phyloP scores from a whole-genome alignment of 2,888 invertebrate genomes.

The Nebria salina region DNA sequence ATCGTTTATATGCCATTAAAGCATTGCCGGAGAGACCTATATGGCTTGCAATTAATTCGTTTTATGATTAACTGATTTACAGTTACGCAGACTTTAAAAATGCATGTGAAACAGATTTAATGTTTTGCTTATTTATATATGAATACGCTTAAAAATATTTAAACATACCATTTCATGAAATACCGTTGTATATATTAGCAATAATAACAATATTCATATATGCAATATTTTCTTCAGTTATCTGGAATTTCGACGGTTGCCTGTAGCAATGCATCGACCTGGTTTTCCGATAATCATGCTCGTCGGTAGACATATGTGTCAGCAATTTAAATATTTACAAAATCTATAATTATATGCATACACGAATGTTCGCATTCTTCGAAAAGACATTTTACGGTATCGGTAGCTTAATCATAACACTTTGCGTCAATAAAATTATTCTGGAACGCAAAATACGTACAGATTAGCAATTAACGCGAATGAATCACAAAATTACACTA shows the following conservation, averaged over 20 bases:
- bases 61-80: too few species aligned
- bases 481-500: too few species aligned
- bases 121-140: too few species aligned
- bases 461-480: too few species aligned
- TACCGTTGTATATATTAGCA: not conserved
- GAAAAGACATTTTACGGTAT: not conserved
- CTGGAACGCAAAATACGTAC: too few species aligned
- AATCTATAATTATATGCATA: not conserved
- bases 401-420: not conserved
- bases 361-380: not conserved
- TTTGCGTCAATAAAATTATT: too few species aligned
- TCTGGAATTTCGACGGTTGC: not conserved
- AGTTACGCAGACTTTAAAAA: too few species aligned
- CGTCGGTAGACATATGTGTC: not conserved
- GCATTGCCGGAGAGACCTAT: not conserved
- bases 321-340: slow-evolving; percentile 9
- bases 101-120: too few species aligned
- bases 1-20: not conserved
- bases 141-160: too few species aligned
- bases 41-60: too few species aligned
- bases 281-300: not conserved
- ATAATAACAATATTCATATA: not conserved
- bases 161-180: too few species aligned
- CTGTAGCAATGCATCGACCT: not conserved
- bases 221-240: not conserved